Evolutionary conservation across 2,113 vertebrate species (phyloP).

Genomic region (Seriola rivoliana): DNA sequence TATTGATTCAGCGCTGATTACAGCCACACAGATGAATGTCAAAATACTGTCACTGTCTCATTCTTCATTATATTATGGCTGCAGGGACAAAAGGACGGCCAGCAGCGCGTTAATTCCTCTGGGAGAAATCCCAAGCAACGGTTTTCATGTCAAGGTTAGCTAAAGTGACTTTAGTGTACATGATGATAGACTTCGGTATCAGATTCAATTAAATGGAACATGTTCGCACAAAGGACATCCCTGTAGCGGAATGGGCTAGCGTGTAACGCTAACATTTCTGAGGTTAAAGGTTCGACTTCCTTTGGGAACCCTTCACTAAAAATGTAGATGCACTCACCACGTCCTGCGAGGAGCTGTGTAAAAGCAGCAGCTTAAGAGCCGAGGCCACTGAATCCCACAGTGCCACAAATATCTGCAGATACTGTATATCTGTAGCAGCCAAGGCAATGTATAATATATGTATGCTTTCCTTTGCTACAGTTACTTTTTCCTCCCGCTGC

Average conservation of each 20-base stretch:
- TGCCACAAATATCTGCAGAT: slow-evolving; percentile 35
- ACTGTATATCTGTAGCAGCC: neutral
- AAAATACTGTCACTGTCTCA: slow-evolving; percentile 67
- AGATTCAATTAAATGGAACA: slow-evolving; percentile 66
- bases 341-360: neutral
- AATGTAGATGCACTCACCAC: slow-evolving; percentile 11
- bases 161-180: slow-evolving; percentile 57
- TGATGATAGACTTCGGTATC: slow-evolving; percentile 56
- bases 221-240: neutral
- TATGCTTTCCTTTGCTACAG: neutral
- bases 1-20: slow-evolving; percentile 74
- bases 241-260: slow-evolving; percentile 12
- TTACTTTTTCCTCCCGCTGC: neutral
- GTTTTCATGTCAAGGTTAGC: slow-evolving; percentile 70
- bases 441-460: slow-evolving; percentile 42
- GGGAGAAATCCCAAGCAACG: slow-evolving; percentile 39
- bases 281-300: slow-evolving; percentile 25
- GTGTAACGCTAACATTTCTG: neutral
- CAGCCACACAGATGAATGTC: slow-evolving; percentile 65
- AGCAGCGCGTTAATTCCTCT: slow-evolving; percentile 47
- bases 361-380: slow-evolving; percentile 10
- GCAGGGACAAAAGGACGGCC: slow-evolving; percentile 61
- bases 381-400: slow-evolving; percentile 4
- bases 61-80: slow-evolving; percentile 68
- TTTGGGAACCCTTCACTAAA: slow-evolving; percentile 10